Evolutionary conservation across 2,888 invertebrate genomes (phyloP).

Genomic region (Mantis religiosa): DNA sequence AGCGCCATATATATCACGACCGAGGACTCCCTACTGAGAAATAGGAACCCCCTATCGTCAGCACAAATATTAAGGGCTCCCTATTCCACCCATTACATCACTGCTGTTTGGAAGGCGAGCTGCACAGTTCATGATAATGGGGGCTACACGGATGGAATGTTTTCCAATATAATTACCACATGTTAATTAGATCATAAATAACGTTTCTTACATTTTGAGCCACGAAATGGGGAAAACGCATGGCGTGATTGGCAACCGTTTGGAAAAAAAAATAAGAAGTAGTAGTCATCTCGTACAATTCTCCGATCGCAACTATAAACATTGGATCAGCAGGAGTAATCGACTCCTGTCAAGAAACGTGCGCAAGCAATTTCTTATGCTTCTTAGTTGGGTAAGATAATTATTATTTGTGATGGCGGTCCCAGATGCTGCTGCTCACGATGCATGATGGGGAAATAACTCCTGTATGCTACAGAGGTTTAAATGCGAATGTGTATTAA

Average conservation of each 20-base stretch:
- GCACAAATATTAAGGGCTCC: constrained; percentile 11
- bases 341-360: background rate
- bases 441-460: too few species aligned
- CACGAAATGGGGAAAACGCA: background rate
- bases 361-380: background rate
- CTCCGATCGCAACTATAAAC: background rate
- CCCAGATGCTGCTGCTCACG: background rate
- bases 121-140: background rate
- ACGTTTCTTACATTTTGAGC: background rate
- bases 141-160: background rate
- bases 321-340: background rate
- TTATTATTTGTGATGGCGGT: background rate
- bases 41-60: constrained; percentile 13
- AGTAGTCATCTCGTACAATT: background rate
- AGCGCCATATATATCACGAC: constrained; percentile 3
- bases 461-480: too few species aligned
- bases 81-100: constrained; percentile 2
- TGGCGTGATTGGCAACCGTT: constrained; percentile 17
- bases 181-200: constrained; percentile 25
- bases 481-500: too few species aligned
- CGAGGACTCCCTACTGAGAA: background rate
- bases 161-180: constrained; percentile 24
- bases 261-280: background rate
- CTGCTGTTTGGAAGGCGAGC: background rate
- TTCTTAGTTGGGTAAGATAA: background rate